Conservation (phyloP, 2,797 vertebrate species). For the Manis crassicaudata region DNA sequence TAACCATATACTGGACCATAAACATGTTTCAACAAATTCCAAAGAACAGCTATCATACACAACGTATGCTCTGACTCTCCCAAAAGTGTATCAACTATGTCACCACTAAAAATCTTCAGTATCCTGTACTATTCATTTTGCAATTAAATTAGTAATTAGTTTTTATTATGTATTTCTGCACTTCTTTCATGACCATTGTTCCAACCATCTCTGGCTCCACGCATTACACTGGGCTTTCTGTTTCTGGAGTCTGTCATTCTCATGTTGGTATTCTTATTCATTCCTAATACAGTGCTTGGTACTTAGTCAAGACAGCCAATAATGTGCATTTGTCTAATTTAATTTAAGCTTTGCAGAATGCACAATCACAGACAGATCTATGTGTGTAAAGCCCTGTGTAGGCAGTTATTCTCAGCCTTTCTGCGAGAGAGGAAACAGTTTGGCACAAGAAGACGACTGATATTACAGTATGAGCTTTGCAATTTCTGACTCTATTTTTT, state of each 20-base stretch:
- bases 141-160: not conserved
- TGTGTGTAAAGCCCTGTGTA: not conserved
- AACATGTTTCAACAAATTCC: not conserved
- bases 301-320: not conserved
- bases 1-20: not conserved
- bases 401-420: not conserved
- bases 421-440: not conserved
- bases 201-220: too few relatives aligned
- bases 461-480: not conserved
- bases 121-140: not conserved
- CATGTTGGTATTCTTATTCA: not conserved
- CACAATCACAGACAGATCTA: not conserved
- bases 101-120: not conserved
- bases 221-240: not conserved
- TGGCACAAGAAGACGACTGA: not conserved
- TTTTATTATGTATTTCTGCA: not conserved
- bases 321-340: not conserved
- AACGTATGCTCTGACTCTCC: not conserved
- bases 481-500: not conserved
- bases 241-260: not conserved
- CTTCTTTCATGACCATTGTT: not conserved
- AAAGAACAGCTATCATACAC: not conserved
- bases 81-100: not conserved
- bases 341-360: not conserved
- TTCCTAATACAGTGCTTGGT: not conserved